A percentile compares a stretch with the other conserved stretches of the same genome.
Conservation (phyloP, 2,113 vertebrate species). For the Trematomus loennbergii region DNA sequence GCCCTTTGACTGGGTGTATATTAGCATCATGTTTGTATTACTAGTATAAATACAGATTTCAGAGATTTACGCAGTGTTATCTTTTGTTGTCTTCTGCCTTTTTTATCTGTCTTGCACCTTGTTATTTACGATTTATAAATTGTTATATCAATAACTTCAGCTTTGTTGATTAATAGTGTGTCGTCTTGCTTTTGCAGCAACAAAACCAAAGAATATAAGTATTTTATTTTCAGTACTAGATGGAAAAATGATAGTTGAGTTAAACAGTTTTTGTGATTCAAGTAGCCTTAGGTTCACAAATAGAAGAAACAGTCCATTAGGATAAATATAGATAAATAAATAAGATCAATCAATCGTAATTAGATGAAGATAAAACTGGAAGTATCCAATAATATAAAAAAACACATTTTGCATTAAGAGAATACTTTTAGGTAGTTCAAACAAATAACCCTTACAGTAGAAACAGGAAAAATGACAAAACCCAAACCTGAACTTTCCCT, state of each 20-base stretch:
- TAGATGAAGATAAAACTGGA: not conserved
- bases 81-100: too few relatives aligned
- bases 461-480: not conserved
- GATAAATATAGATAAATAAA: not conserved
- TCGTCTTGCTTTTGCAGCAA: not conserved
- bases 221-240: not conserved
- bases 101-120: not conserved
- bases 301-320: not conserved
- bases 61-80: not conserved
- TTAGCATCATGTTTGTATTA: not conserved
- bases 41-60: not conserved
- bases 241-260: not conserved
- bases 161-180: too few relatives aligned
- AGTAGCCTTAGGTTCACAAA: not conserved
- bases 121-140: not conserved
- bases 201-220: not conserved
- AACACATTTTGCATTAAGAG: not conserved
- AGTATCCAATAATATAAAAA: not conserved
- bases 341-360: not conserved
- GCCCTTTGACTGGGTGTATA: not conserved
- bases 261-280: not conserved
- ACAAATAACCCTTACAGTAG: not conserved
- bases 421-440: not conserved
- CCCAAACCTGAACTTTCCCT: constrained; percentile 18
- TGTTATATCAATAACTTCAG: not conserved